Evolutionary conservation across 64 coral and sea anemone genomes (phyloP).

Genomic region (Montipora sp.): DNA sequence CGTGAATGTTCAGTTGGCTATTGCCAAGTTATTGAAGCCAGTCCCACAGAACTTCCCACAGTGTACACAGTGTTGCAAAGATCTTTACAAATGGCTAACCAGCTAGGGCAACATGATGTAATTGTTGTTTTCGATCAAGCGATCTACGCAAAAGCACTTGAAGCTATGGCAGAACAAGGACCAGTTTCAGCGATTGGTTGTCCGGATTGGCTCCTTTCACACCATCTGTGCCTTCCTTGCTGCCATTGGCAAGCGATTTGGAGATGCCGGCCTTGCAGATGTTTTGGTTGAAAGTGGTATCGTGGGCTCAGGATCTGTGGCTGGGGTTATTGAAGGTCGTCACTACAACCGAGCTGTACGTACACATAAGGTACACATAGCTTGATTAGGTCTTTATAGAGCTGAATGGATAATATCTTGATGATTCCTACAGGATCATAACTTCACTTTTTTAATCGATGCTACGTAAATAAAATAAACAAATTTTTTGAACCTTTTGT

Average conservation of each 20-base stretch:
- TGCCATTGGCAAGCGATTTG: constrained; percentile 58
- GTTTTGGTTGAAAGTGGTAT: constrained; percentile 58
- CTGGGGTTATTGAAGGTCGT: constrained; percentile 58
- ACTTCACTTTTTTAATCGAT: too few relatives aligned
- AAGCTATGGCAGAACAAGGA: constrained; percentile 42
- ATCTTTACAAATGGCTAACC: constrained; percentile 41
- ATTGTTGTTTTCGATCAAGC: constrained; percentile 17
- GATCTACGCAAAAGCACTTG: constrained; percentile 26
- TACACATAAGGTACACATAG: too few relatives aligned
- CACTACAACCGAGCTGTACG: neutral
- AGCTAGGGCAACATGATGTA: constrained; percentile 55
- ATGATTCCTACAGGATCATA: too few relatives aligned
- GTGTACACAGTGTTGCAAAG: constrained; percentile 47
- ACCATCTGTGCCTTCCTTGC: too few relatives aligned
- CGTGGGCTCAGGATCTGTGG: constrained; percentile 45
- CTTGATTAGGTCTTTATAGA: too few relatives aligned
- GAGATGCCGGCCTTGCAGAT: constrained; percentile 53
- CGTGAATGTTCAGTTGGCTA: constrained; percentile 37
- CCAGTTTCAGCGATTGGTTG: constrained; percentile 42
- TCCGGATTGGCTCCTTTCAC: constrained; percentile 17
- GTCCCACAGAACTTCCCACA: too few relatives aligned
- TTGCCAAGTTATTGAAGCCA: neutral
- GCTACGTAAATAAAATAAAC: too few relatives aligned
- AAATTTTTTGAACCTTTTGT: too few relatives aligned
- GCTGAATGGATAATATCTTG: too few relatives aligned